phyloP scores from a whole-genome alignment of 1,140 invertebrate species.

The Zaprionus capensis region DNA sequence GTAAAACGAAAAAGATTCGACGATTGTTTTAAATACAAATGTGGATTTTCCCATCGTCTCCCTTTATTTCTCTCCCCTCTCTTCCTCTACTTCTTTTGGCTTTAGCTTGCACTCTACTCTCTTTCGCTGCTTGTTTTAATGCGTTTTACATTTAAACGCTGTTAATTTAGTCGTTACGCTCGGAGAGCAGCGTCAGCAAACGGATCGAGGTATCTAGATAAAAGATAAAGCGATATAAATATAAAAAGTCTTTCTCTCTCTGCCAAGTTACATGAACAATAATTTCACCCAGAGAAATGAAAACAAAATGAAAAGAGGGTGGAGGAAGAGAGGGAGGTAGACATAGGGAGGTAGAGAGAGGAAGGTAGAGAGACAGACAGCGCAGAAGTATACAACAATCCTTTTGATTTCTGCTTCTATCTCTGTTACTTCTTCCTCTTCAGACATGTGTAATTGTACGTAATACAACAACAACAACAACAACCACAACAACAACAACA shows the following conservation, averaged over 20 bases:
- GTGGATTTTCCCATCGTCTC: conserved; percentile 39
- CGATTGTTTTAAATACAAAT: conserved; percentile 18
- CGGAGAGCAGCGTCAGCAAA: conserved; percentile 34
- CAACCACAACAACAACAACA: conserved; percentile 13
- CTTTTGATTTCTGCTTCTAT: conserved; percentile 55
- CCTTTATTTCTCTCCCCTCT: background rate
- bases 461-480: conserved; percentile 40
- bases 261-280: conserved; percentile 48
- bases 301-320: conserved; percentile 29
- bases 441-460: conserved; percentile 40
- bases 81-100: background rate
- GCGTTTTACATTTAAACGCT: conserved; percentile 56
- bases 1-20: conserved; percentile 5
- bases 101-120: background rate
- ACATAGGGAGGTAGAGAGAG: background rate
- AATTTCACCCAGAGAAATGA: conserved; percentile 42
- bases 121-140: conserved; percentile 31
- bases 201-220: conserved; percentile 46
- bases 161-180: conserved; percentile 68
- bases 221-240: conserved; percentile 8
- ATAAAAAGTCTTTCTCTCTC: conserved; percentile 25
- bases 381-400: conserved; percentile 27
- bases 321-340: background rate
- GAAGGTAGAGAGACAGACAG: too few relatives aligned
- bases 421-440: conserved; percentile 37